Conservation (phyloP, 2,113 vertebrate species). For the Ibidorhyncha struthersii region DNA sequence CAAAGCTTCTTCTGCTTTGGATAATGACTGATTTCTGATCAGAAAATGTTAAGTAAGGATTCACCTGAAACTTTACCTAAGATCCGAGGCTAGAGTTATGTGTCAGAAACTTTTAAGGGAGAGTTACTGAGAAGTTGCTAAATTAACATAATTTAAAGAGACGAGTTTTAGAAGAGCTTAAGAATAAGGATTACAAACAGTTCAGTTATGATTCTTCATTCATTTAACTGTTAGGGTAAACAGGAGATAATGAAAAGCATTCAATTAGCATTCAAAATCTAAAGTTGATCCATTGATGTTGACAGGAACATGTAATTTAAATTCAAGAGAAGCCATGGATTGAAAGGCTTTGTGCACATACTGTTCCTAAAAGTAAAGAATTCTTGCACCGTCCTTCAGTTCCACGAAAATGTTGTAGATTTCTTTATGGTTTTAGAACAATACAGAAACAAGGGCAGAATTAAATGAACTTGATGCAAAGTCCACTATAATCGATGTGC, state of each 20-base stretch:
- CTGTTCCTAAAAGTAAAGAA: background rate
- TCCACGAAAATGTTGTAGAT: background rate
- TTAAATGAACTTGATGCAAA: background rate
- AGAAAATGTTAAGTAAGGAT: background rate
- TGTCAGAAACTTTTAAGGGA: background rate
- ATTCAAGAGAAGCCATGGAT: background rate
- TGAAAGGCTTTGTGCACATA: background rate
- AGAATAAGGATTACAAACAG: background rate
- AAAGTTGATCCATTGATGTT: background rate
- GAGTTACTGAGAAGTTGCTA: background rate
- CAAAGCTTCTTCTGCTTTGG: background rate
- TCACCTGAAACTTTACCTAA: background rate
- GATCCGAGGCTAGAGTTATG: background rate
- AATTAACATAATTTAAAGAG: background rate
- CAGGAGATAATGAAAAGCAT: background rate
- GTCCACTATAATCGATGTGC: background rate
- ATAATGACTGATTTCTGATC: background rate
- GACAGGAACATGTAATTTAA: background rate
- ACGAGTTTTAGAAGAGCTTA: background rate
- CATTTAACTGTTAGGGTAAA: background rate
- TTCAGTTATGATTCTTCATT: background rate
- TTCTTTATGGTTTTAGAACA: background rate
- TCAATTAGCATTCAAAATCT: background rate
- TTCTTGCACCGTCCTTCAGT: background rate
- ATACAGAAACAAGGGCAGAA: background rate